phyloP scores from a whole-genome alignment of 2,797 vertebrate species.

The Momotus momota region DNA sequence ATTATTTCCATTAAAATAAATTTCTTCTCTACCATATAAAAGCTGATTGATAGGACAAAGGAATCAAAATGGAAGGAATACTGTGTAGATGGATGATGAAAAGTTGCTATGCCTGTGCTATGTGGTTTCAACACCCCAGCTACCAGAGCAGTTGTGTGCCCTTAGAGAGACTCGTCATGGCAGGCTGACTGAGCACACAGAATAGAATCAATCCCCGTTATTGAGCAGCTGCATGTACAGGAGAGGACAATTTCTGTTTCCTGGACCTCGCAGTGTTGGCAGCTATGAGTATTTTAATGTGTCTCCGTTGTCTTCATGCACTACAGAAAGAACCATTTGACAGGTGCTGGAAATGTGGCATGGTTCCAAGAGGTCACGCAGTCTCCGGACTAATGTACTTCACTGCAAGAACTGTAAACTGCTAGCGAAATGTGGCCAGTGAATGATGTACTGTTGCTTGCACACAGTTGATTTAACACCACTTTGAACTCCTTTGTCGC shows the following conservation, averaged over 20 bases:
- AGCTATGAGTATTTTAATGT: not conserved
- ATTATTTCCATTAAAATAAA: not conserved
- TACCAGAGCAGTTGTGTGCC: not conserved
- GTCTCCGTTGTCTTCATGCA: slow-evolving; percentile 16
- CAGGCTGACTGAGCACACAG: slow-evolving; percentile 2
- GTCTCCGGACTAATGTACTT: not conserved
- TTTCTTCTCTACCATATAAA: not conserved
- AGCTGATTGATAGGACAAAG: not conserved
- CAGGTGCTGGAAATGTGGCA: slow-evolving; percentile 31
- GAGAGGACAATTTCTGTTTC: not conserved
- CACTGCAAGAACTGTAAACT: not conserved
- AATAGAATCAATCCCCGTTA: not conserved
- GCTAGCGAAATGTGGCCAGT: not conserved
- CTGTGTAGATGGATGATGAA: not conserved
- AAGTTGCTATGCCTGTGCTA: not conserved
- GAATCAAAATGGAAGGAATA: not conserved
- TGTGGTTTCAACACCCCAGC: not conserved
- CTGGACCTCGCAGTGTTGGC: not conserved
- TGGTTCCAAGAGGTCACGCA: slow-evolving; percentile 1
- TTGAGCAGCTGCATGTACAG: not conserved
- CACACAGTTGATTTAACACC: not conserved
- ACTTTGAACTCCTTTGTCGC: not conserved
- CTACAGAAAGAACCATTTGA: slow-evolving; percentile 33
- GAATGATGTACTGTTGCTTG: not conserved
- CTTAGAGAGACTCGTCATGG: not conserved